These are phyloP conservation scores for Cephus cinctus DNA, from an alignment of 1,140 invertebrate species.

Conservation along the genomic window DNA sequence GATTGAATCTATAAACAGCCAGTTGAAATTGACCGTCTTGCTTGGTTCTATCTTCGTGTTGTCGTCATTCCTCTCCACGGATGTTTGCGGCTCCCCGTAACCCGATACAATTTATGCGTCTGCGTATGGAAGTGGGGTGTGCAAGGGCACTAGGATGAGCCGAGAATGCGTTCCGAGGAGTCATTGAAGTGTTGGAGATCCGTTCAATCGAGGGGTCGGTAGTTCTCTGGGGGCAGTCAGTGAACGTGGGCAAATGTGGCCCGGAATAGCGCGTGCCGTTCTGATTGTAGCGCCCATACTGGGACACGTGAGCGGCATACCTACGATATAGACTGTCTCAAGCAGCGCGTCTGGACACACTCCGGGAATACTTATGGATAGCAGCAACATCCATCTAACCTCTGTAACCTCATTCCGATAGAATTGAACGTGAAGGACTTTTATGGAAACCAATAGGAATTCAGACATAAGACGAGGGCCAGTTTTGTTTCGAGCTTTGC, in stretches of 20 bases:
- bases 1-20: no score
- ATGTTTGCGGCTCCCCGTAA: background rate
- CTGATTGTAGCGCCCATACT: slow-evolving; percentile 41
- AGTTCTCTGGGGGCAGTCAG: slow-evolving; percentile 17
- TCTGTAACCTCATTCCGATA: no score
- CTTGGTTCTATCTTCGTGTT: no score
- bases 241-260: slow-evolving; percentile 2
- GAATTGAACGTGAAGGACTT: no score
- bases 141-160: no score
- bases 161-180: slow-evolving; percentile 1
- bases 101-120: slow-evolving; percentile 7
- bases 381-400: no score
- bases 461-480: no score
- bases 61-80: no score
- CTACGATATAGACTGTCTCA: slow-evolving; percentile 41
- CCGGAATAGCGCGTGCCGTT: slow-evolving; percentile 35
- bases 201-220: slow-evolving; percentile 19
- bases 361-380: slow-evolving; percentile 39
- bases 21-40: no score
- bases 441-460: no score
- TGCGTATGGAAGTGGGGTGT: slow-evolving; percentile 1
- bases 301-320: slow-evolving; percentile 40
- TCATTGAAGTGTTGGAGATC: slow-evolving; percentile 21
- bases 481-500: no score
- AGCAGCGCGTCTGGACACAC: slow-evolving; percentile 34